These are phyloP conservation scores for Sceloporus undulatus DNA, from an alignment of 2,113 vertebrate genomes.

Conservation along the genomic window DNA sequence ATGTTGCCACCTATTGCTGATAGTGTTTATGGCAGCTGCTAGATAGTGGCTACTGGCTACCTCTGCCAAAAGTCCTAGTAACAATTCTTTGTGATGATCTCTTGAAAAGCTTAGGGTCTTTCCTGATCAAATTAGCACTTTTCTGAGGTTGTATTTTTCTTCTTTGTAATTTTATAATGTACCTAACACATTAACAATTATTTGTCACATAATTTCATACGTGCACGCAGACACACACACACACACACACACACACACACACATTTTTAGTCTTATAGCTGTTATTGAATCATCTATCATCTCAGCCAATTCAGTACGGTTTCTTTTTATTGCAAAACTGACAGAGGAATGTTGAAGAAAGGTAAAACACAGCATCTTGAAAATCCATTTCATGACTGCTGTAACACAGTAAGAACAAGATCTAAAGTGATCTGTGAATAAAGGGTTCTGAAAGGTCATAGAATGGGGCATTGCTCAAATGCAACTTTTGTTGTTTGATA, in stretches of 20 bases:
- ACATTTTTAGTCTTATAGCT: conserved; percentile 11
- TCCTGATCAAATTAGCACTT: too few species aligned
- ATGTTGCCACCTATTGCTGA: not conserved
- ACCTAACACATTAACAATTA: not conserved
- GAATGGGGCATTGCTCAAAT: not conserved
- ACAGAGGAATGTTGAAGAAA: not conserved
- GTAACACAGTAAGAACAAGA: not conserved
- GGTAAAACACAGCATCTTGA: not conserved
- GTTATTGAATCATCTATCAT: not conserved
- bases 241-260: conserved; percentile 22
- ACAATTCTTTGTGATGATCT: not conserved
- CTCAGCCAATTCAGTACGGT: not conserved
- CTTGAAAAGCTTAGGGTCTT: not conserved
- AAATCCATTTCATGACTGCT: not conserved
- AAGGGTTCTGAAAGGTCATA: not conserved
- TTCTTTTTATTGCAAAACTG: too few species aligned
- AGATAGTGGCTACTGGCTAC: not conserved
- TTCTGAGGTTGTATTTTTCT: not conserved
- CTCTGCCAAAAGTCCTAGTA: not conserved
- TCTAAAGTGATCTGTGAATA: not conserved
- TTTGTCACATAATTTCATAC: conserved; percentile 23
- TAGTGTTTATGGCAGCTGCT: not conserved
- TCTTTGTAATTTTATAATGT: not conserved
- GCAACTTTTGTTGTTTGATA: not conserved
- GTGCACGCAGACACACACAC: not conserved